A percentile compares a stretch with the other conserved stretches of the same genome.
These are phyloP conservation scores for Sminthurides aquaticus DNA, from an alignment of 2,888 invertebrate species.

Conservation along the genomic window DNA sequence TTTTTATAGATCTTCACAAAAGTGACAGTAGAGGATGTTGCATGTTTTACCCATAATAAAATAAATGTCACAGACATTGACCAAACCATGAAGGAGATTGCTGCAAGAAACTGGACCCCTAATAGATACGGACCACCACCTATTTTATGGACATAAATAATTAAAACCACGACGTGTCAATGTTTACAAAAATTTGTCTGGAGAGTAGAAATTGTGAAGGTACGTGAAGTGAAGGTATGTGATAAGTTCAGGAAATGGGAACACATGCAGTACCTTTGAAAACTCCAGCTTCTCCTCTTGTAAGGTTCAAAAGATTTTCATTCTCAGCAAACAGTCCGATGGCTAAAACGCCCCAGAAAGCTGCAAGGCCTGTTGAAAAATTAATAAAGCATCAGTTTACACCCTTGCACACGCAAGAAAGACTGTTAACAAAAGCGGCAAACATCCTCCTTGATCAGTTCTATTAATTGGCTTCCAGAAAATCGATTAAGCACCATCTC, in stretches of 20 bases:
- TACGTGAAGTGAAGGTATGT: neutral
- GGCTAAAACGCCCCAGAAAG: conserved; percentile 67
- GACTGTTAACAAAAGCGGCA: no score
- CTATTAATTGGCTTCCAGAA: no score
- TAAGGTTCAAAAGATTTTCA: conserved; percentile 71
- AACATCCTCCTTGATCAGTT: no score
- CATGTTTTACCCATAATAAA: conserved; percentile 65
- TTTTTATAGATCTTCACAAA: no score
- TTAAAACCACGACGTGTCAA: neutral
- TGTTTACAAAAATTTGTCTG: neutral
- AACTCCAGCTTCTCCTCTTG: conserved; percentile 52
- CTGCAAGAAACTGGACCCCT: conserved; percentile 70
- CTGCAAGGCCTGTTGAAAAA: conserved; percentile 47
- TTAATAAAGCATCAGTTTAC: neutral
- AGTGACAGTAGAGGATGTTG: no score
- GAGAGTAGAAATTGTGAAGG: neutral
- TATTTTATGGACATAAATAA: no score
- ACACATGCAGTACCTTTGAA: conserved; percentile 46
- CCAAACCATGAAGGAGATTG: conserved; percentile 66
- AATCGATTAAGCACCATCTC: no score
- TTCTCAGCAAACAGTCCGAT: conserved; percentile 84
- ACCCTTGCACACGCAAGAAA: no score
- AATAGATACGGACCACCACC: conserved; percentile 83
- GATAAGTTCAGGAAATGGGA: neutral
- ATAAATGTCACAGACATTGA: conserved; percentile 62